A percentile compares a stretch with the other conserved stretches of the same genome.
These are phyloP conservation scores for Pimephales promelas DNA, from an alignment of 2,113 vertebrate species.

Conservation along the genomic window DNA sequence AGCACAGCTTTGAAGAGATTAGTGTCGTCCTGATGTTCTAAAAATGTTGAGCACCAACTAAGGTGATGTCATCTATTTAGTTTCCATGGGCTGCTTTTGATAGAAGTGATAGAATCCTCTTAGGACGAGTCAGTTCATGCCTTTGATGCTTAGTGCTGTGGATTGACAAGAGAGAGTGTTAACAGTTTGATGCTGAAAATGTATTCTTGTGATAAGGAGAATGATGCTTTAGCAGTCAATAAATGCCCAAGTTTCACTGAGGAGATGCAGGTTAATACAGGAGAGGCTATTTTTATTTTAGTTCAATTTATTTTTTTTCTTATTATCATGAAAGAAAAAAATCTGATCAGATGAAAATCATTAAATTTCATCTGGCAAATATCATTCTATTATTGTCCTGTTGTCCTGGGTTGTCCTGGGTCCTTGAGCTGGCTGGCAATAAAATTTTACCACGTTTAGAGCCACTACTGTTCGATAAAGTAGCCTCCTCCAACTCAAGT, in stretches of 20 bases:
- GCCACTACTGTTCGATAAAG: neutral
- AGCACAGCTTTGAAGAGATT: constrained; percentile 61
- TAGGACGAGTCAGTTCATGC: constrained; percentile 32
- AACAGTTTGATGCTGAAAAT: constrained; percentile 7
- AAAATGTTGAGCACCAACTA: constrained; percentile 56
- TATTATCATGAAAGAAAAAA: neutral
- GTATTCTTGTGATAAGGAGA: neutral
- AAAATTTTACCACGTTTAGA: neutral
- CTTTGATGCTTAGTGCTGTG: constrained; percentile 42
- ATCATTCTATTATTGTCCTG: neutral
- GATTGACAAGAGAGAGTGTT: constrained; percentile 13
- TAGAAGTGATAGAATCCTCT: constrained; percentile 40
- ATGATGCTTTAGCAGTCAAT: neutral
- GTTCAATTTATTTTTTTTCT: neutral
- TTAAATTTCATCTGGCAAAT: neutral
- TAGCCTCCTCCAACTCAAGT: neutral
- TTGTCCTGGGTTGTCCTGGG: neutral
- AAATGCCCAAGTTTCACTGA: neutral
- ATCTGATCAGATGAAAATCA: neutral
- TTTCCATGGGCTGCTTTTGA: constrained; percentile 40
- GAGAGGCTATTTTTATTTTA: neutral
- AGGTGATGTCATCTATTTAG: constrained; percentile 70
- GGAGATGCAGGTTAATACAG: neutral
- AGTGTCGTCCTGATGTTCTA: constrained; percentile 49
- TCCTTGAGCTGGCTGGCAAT: neutral